Evolutionary conservation across 2,797 vertebrate genomes (phyloP).

Genomic region (Smutsia temminckii): DNA sequence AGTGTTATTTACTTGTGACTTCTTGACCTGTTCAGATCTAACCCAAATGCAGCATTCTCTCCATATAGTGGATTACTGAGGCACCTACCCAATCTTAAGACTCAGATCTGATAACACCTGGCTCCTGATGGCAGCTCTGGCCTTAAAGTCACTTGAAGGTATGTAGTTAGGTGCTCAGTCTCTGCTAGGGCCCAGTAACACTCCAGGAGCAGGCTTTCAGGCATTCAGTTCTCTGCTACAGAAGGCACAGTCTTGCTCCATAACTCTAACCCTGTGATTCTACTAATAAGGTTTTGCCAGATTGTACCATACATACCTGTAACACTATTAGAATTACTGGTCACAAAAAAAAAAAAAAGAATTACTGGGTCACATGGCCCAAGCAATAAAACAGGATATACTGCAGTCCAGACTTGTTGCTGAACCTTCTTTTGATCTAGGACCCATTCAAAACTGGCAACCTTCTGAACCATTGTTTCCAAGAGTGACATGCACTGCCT

Average conservation of each 20-base stretch:
- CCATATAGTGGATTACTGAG: neutral
- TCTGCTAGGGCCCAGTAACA: neutral
- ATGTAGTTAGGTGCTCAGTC: neutral
- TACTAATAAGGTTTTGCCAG: neutral
- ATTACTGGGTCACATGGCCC: neutral
- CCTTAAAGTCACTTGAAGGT: neutral
- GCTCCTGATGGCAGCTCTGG: neutral
- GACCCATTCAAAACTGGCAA: constrained; percentile 4
- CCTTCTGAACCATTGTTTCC: neutral
- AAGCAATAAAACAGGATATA: neutral
- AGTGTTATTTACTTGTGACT: neutral
- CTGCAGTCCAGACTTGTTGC: neutral
- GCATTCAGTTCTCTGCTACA: neutral
- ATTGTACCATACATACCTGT: neutral
- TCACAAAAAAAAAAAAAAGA: too few relatives aligned
- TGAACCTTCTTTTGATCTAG: neutral
- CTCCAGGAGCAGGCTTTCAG: neutral
- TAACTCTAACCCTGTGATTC: neutral
- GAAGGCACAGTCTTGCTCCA: neutral
- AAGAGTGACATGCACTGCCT: neutral
- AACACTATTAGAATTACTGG: neutral
- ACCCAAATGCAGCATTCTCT: neutral
- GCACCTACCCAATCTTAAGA: neutral
- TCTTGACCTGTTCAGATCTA: neutral
- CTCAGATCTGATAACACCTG: neutral